phyloP scores from a whole-genome alignment of 1,140 invertebrate genomes.

The Macrotrachela quadricornifera region DNA sequence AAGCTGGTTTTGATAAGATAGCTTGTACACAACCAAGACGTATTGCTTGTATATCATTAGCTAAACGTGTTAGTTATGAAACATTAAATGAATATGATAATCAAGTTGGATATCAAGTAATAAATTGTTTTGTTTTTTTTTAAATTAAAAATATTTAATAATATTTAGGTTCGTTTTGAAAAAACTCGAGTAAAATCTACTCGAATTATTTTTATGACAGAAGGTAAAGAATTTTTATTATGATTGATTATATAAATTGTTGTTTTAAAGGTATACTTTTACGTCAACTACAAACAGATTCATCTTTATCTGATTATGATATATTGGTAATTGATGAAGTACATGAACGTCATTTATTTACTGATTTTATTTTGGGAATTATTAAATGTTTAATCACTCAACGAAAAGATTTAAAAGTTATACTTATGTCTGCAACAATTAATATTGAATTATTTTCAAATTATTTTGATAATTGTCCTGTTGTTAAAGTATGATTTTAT shows the following conservation, averaged over 20 bases:
- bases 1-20: constrained; percentile 62
- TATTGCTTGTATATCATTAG: constrained; percentile 75
- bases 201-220: constrained; percentile 80
- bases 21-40: constrained; percentile 85
- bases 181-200: constrained; percentile 67
- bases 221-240: too few relatives aligned
- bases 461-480: constrained; percentile 63
- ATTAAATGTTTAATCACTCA: constrained; percentile 66
- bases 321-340: constrained; percentile 28
- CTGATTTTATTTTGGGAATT: constrained; percentile 77
- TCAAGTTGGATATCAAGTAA: constrained; percentile 62
- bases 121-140: too few relatives aligned
- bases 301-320: constrained; percentile 26
- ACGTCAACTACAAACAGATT: constrained; percentile 41
- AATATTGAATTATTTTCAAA: constrained; percentile 73
- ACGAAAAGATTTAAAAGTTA: constrained; percentile 58
- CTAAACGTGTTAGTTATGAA: constrained; percentile 78
- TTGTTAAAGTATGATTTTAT: constrained; percentile 53
- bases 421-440: constrained; percentile 96
- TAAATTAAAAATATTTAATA: too few relatives aligned
- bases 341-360: constrained; percentile 79
- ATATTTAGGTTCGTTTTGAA: constrained; percentile 55
- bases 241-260: too few relatives aligned
- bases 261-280: constrained; percentile 60
- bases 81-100: constrained; percentile 62